Percentiles rank a stretch among this genome's conserved stretches.
Evolutionary conservation across 1,140 invertebrate species (phyloP).

Genomic region (Drosophila willistoni): DNA sequence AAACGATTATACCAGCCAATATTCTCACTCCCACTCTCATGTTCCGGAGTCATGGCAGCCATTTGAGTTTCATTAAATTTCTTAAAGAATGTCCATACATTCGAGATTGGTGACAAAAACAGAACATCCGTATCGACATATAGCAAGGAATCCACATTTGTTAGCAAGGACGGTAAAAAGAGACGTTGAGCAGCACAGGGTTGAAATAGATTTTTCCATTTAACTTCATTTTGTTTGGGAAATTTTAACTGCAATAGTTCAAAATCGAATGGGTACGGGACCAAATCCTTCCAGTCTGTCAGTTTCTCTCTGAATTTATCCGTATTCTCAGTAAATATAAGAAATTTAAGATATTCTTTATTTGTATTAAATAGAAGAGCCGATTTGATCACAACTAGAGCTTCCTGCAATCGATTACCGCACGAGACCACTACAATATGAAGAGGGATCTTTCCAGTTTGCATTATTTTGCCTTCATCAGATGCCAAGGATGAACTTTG

Average conservation of each 20-base stretch:
- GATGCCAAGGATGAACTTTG: constrained; percentile 33
- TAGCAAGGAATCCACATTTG: constrained; percentile 90
- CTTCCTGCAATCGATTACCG: constrained; percentile 88
- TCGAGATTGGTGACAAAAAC: constrained; percentile 91
- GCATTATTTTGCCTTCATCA: constrained; percentile 33
- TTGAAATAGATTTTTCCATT: constrained; percentile 95
- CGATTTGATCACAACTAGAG: constrained; percentile 94
- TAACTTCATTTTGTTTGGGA: constrained; percentile 87
- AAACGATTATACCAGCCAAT: constrained; percentile 98
- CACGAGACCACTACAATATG: constrained; percentile 88
- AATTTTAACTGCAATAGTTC: constrained; percentile 91
- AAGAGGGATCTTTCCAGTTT: constrained; percentile 28
- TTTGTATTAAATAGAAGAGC: constrained; percentile 88
- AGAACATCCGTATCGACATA: constrained; percentile 97
- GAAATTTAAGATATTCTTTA: constrained; percentile 87
- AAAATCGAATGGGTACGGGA: constrained; percentile 88
- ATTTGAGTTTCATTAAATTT: constrained; percentile 94
- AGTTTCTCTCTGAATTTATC: constrained; percentile 89
- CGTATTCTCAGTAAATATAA: constrained; percentile 91
- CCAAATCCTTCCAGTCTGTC: constrained; percentile 88
- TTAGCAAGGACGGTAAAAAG: constrained; percentile 88
- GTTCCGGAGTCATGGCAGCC: constrained; percentile 93
- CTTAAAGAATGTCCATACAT: constrained; percentile 92
- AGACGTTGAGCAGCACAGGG: constrained; percentile 96
- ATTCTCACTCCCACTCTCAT: constrained; percentile 96